phyloP scores from a whole-genome alignment of 2,888 invertebrate genomes.

The Pedicia rivosa region DNA sequence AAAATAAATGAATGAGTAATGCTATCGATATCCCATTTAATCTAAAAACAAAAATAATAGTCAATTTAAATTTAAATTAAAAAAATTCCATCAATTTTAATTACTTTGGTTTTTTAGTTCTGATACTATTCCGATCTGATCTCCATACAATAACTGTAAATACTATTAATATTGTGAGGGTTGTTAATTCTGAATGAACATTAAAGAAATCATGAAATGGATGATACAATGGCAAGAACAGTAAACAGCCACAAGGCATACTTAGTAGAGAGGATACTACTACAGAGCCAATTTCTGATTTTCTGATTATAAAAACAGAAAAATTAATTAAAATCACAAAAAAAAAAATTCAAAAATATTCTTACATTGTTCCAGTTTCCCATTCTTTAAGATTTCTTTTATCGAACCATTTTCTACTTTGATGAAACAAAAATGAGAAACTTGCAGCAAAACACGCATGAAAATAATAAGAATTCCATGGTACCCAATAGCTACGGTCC shows the following conservation, averaged over 20 bases:
- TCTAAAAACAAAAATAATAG: too few relatives aligned
- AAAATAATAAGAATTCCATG: conserved; percentile 73
- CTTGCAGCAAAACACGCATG: conserved; percentile 59
- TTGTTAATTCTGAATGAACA: conserved; percentile 57
- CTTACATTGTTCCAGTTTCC: conserved; percentile 32
- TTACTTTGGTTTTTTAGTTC: conserved; percentile 2
- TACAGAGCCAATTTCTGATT: conserved; percentile 34
- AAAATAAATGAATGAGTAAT: conserved; percentile 33
- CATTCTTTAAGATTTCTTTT: conserved; percentile 37
- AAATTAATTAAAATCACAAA: too few relatives aligned
- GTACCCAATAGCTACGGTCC: conserved; percentile 68
- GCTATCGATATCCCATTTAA: conserved; percentile 15
- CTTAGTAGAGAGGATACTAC: conserved; percentile 45
- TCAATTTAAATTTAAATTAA: too few relatives aligned
- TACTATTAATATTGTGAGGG: conserved; percentile 43
- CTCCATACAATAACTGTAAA: conserved; percentile 42
- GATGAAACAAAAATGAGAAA: conserved; percentile 50
- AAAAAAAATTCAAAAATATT: too few relatives aligned
- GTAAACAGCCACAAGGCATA: conserved; percentile 53
- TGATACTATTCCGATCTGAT: conserved; percentile 9
- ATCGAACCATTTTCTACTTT: conserved; percentile 36
- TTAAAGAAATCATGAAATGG: conserved; percentile 51
- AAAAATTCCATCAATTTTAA: too few relatives aligned
- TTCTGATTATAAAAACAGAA: conserved; percentile 11
- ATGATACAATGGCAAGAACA: conserved; percentile 61